Conservation (phyloP, 2,888 invertebrate genomes). For the Melanophora roralis region DNA sequence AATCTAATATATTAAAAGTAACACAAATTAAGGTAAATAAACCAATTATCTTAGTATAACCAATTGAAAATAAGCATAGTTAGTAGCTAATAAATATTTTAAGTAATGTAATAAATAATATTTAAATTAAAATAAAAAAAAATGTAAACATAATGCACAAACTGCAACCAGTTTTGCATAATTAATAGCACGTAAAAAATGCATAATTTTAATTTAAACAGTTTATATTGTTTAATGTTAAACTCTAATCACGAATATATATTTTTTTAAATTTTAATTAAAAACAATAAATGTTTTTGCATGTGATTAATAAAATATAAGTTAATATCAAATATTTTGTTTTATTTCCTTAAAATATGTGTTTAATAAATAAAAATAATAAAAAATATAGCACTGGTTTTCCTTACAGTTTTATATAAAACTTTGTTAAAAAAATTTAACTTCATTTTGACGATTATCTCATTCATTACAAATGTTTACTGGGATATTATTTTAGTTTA, state of each 20-base stretch:
- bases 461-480: too few species aligned
- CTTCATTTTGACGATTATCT: too few species aligned
- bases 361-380: background rate
- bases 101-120: constrained; percentile 38
- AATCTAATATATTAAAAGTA: constrained; percentile 34
- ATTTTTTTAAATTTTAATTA: constrained; percentile 60
- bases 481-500: too few species aligned
- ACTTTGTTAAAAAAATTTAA: too few species aligned
- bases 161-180: constrained; percentile 33
- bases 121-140: background rate
- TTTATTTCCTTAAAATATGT: constrained; percentile 25
- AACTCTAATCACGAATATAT: constrained; percentile 31
- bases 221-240: constrained; percentile 40
- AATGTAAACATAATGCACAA: constrained; percentile 33
- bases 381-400: too few species aligned
- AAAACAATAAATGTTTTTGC: constrained; percentile 69
- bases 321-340: constrained; percentile 39
- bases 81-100: constrained; percentile 72
- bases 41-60: constrained; percentile 55
- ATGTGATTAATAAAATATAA: constrained; percentile 74
- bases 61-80: constrained; percentile 66
- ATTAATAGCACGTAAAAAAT: background rate
- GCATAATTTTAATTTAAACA: constrained; percentile 21
- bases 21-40: constrained; percentile 37
- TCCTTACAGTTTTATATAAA: too few species aligned